Base-by-base conservation (phyloP, 2,888 invertebrate species). In the Lissocephala sabroskyi region DNA sequence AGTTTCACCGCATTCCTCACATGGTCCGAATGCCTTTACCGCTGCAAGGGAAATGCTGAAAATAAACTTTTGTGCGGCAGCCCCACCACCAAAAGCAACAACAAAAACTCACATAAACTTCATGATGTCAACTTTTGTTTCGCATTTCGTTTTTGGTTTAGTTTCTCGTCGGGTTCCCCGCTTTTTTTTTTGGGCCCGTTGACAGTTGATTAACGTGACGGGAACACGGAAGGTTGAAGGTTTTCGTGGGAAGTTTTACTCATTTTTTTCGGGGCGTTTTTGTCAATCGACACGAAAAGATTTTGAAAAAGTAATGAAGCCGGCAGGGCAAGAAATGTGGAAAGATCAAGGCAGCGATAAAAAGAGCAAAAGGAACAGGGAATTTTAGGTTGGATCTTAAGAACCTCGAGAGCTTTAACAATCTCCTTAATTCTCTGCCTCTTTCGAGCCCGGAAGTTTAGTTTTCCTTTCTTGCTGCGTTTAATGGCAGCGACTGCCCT, bases 41-140 rank as follows among this genome's bases (percentile, higher is more conserved):
- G 41, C 51, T 55, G 63, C 60, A 64, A 74, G 77, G 63, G 63
- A 63, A 73, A 76, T 68, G 73, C 76, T 75, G 62, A 68, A 71
- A 75, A 78, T 74, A 77, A 79, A 76, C 71, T 76, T 67, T 66
- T n/a, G n/a, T n/a, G 71, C 48, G 67, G 76, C 78, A 59, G 58
- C 66, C 63, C 66, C 52, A 59, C 23, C 26, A 56, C 49, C 4
- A 23, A 23, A 23, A 23, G 7, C 23, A 23, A 23, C 3, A 23
- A 3, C 23, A 23, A 23, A n/a, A 51, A 56, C 51, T 52, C 62
- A 52, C 59, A 70, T 66, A 60, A n/a, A 67, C 52, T 67, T 45
- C 56, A 52, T 70, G 70, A 77, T 79, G 80, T 79, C 80, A 80
- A 77, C 77, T 73, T 65, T 67, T 43, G 44, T 29, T 26, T 40